phyloP scores from a whole-genome alignment of 2,888 invertebrate genomes.

The Machimus atricapillus region DNA sequence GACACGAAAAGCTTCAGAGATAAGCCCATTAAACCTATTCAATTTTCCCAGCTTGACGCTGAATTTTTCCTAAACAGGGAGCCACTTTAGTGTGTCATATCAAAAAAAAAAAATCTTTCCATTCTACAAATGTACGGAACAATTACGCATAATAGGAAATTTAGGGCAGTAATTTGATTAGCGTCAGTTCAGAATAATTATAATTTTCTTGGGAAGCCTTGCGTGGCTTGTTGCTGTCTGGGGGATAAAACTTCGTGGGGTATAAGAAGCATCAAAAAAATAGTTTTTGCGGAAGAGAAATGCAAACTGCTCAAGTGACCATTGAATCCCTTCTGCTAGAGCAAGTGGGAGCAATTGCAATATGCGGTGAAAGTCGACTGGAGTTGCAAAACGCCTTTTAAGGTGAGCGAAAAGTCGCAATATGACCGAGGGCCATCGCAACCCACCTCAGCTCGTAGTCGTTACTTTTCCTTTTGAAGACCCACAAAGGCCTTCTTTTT shows the following conservation, averaged over 20 bases:
- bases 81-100: not conserved
- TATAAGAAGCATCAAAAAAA: not conserved
- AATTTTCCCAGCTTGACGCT: not conserved
- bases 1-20: not conserved
- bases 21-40: not conserved
- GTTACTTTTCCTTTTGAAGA: not conserved
- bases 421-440: not conserved
- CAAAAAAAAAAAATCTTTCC: not conserved
- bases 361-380: not conserved
- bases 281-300: not conserved
- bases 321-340: not conserved
- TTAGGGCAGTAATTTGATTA: not conserved
- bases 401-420: not conserved
- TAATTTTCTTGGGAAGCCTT: not conserved
- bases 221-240: not conserved
- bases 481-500: not conserved
- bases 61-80: not conserved
- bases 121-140: not conserved
- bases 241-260: not conserved
- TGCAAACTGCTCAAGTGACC: not conserved
- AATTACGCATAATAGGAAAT: not conserved
- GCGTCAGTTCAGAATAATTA: not conserved
- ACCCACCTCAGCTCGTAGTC: not conserved
- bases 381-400: not conserved
- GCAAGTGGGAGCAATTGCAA: not conserved